Evolutionary conservation across 2,888 invertebrate species (phyloP), one percentile per base, ranked within the genome.

Genomic region (Hirtodrosophila duncani): DNA sequence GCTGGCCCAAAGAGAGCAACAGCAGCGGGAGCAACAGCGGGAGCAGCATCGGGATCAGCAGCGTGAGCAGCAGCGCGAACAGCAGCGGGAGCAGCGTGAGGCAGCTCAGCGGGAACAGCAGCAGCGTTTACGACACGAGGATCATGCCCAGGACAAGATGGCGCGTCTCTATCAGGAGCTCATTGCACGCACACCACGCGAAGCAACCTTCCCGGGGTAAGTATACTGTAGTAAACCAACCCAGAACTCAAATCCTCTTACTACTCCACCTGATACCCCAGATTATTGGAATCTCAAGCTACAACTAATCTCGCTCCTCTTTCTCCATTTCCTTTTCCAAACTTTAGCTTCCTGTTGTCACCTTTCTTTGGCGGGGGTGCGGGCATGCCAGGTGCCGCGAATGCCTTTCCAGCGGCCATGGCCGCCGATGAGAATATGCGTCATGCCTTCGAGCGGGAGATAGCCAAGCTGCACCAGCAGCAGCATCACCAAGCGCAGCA

Each of bases 111-210:
- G 70, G 4, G 71, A 72, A 17, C 79, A 79, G 11, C 83, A 80
- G 58, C 70, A 93, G 91, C 69, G 72, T 0, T 24, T 79, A 9
- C 72, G 74, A 3, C 81, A 81, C 51, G 77, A 85, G 46, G 97
- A 97, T 88, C 94, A 98, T 88, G 94, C 98, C 24, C 97, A 98
- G 85, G 98, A 99, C 84, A 97, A 97, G 87, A 96, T 98, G 79
- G 93, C 94, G 27, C 91, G 96, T 82, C 95, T 98, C 82, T 98
- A 98, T 85, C 97, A 98, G 82, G 97, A 97, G 84, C 90, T 99
- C 44, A 96, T 97, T 92, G 94, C 93, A 72, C 90, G 94, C 45
- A 92, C 91, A 63, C 92, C 91, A 23, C 89, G 94, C 29, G 94
- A 94, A 62, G 91, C 93, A 51, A 91, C 93, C 9, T 93, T 94